Percentiles rank a stretch among this genome's conserved stretches.
Conservation (phyloP, 37 sponge, comb jelly and placozoan species). For the Aplysina aerophoba region DNA sequence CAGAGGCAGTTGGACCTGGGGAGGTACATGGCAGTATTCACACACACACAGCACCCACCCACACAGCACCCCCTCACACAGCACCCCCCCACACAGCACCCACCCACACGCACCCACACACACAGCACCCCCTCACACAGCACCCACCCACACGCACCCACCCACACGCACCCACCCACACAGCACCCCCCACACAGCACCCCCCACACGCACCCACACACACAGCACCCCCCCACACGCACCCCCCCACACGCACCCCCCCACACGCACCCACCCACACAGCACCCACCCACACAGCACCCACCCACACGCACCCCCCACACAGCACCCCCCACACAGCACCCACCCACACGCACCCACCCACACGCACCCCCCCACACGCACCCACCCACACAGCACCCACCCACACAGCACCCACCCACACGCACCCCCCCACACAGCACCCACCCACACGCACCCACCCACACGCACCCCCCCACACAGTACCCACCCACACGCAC, state of each 20-base stretch:
- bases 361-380: constrained; percentile 20
- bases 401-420: no score
- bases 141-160: constrained; percentile 4
- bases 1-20: constrained; percentile 68
- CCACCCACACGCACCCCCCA: background rate
- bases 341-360: background rate
- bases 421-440: background rate
- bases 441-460: background rate
- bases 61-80: background rate
- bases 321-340: background rate
- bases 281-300: no score
- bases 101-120: background rate
- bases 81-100: background rate
- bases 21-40: background rate
- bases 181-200: no score
- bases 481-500: background rate
- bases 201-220: constrained; percentile 1
- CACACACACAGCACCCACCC: background rate
- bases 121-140: no score
- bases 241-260: constrained; percentile 1
- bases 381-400: background rate
- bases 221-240: background rate
- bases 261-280: constrained; percentile 10
- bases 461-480: background rate
- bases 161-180: background rate